Evolutionary conservation across 2,113 vertebrate species (phyloP).

Genomic region (Prionailurus viverrinus): DNA sequence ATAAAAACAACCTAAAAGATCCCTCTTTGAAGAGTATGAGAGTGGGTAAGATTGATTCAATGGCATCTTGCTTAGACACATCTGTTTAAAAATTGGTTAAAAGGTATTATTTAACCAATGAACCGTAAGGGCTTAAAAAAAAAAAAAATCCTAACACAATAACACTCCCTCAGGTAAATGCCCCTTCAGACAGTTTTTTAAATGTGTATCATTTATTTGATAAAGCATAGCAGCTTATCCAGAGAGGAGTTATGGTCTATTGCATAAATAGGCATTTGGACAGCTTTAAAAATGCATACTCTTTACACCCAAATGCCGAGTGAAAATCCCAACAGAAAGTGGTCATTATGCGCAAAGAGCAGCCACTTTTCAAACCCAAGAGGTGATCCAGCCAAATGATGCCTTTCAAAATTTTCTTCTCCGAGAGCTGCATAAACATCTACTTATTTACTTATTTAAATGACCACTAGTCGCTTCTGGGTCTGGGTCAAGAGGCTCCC

Average conservation of each 20-base stretch:
- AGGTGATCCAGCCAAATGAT: slow-evolving; percentile 13
- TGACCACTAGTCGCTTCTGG: not conserved
- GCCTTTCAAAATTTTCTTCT: slow-evolving; percentile 39
- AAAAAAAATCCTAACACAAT: slow-evolving; percentile 27
- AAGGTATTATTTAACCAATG: slow-evolving; percentile 71
- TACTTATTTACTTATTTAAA: slow-evolving; percentile 42
- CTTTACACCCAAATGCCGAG: slow-evolving; percentile 68
- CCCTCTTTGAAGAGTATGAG: not conserved
- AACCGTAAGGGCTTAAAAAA: slow-evolving; percentile 42
- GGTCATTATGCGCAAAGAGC: slow-evolving; percentile 68
- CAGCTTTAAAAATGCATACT: slow-evolving; percentile 77
- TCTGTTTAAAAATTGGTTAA: slow-evolving; percentile 70
- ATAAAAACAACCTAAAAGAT: not conserved
- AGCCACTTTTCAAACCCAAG: slow-evolving; percentile 68
- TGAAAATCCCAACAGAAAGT: slow-evolving; percentile 38
- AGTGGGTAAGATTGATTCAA: slow-evolving; percentile 62
- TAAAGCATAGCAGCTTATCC: slow-evolving; percentile 54
- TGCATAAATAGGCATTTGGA: slow-evolving; percentile 68
- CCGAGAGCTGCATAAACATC: not conserved
- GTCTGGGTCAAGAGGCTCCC: not conserved
- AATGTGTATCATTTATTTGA: slow-evolving; percentile 70
- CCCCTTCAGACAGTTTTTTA: slow-evolving; percentile 73
- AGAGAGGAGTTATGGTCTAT: slow-evolving; percentile 65
- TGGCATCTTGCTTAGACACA: slow-evolving; percentile 26
- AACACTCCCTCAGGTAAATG: slow-evolving; percentile 58